These are phyloP conservation scores for Dusona sp. DNA, from an alignment of 2,888 invertebrate species.

Conservation along the genomic window DNA sequence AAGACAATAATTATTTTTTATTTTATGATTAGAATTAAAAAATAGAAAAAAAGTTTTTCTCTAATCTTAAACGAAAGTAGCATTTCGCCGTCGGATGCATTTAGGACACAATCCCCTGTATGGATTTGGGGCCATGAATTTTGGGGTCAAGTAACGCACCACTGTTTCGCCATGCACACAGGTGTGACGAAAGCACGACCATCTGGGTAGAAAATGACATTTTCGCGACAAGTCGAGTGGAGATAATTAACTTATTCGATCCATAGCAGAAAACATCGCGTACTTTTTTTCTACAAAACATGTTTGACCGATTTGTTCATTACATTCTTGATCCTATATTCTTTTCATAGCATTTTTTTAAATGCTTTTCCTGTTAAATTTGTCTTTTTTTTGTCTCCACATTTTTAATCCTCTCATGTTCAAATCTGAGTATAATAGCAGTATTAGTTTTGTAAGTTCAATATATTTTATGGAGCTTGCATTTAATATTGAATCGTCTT, in stretches of 20 bases:
- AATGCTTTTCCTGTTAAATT: not conserved
- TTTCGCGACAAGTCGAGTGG: not conserved
- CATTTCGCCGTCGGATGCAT: not conserved
- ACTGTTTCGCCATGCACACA: not conserved
- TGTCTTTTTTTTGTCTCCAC: not conserved
- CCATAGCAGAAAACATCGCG: not conserved
- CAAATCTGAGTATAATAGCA: not conserved
- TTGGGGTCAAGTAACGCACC: not conserved
- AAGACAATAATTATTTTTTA: not conserved
- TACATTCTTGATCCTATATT: not conserved
- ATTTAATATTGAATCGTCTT: not conserved
- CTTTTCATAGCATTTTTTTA: too few relatives aligned
- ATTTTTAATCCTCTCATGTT: not conserved
- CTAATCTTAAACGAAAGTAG: not conserved
- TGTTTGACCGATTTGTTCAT: not conserved
- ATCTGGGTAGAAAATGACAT: not conserved
- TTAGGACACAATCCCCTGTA: not conserved
- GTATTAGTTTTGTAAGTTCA: too few relatives aligned
- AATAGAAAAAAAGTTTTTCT: not conserved
- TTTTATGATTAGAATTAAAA: not conserved
- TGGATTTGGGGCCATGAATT: not conserved
- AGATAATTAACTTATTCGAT: constrained; percentile 3
- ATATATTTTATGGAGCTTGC: not conserved
- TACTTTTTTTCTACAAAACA: not conserved
- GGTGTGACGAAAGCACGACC: not conserved